Base-by-base conservation (phyloP, 2,797 vertebrate species). In the Zonotrichia albicollis region DNA sequence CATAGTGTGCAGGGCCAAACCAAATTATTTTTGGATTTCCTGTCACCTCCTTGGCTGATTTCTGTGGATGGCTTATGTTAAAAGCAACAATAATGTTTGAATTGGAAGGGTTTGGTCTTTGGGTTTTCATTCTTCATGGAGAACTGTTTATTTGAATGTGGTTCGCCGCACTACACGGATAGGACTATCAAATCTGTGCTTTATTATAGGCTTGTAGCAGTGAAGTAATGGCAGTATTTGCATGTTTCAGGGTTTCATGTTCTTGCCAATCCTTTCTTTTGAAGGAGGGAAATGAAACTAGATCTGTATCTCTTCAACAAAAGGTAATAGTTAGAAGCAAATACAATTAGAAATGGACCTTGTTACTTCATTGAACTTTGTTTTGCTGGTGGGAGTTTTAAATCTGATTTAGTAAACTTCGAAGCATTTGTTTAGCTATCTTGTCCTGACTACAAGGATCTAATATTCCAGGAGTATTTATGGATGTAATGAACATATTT, bases 61-160 rank as follows among this genome's bases (percentile, higher is more conserved):
- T 92, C 95, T 96, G 84, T 96, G 94, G 81, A 97, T 96, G 93
- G 88, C 94, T 98, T 95, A 96, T 95, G 90, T 97, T 98, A 96
- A 98, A 98, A 98, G 97, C 92, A 97, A 97, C 94, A 97, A 88
- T 93, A 93, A 96, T 98, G 94, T 98, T 98, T 98, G 89, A 96
- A 94, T 96, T 98, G 97, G 97, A 98, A 95, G 58, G 45, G 46
- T 65, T 93, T 96, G 91, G 89, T 93, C 90, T 96, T 96, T n/a
- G 85, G 79, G 85, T 96, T 98, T 96, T 97, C 92, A 83, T 97
- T 98, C 95, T 97, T 97, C 55, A 16, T 34, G 78, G 93, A 96
- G 89, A 97, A 96, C 96, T 97, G 96, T 98, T 97, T 98, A 97
- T 97, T 98, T 97, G 96, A 96, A 90, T 98, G 97, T 96, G 97